Conservation (phyloP, 2,888 invertebrate genomes). For the Acanthosepion esculentum region DNA sequence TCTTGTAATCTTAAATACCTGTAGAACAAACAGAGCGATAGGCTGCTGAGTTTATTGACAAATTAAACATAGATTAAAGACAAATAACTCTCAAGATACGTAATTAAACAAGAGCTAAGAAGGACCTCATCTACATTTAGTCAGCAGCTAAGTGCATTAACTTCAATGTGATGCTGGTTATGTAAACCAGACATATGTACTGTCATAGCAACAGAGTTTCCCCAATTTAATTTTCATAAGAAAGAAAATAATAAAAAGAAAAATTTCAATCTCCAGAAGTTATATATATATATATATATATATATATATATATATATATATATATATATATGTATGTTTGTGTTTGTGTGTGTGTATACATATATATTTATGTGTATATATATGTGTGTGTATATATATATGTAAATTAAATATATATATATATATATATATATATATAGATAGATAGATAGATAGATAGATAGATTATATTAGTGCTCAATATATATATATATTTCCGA, state of each 20-base stretch:
- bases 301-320: not conserved
- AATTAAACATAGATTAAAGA: slow-evolving; percentile 17
- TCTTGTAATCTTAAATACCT: not conserved
- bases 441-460: not conserved
- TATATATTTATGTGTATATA: not conserved
- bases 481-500: not conserved
- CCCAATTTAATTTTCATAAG: too few relatives aligned
- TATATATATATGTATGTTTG: not conserved
- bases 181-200: too few relatives aligned
- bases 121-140: not conserved
- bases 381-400: not conserved
- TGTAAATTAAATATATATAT: not conserved
- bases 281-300: not conserved
- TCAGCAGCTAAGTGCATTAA: not conserved
- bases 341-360: too few relatives aligned
- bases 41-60: not conserved
- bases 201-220: too few relatives aligned
- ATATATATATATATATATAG: not conserved
- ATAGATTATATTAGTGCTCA: not conserved
- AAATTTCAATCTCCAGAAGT: too few relatives aligned
- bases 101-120: not conserved
- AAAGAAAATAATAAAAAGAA: too few relatives aligned
- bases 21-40: not conserved
- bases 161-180: not conserved
- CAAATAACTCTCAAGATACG: not conserved